These are phyloP conservation scores for Physeter macrocephalus DNA, from an alignment of 2,113 vertebrate species.

Conservation along the genomic window DNA sequence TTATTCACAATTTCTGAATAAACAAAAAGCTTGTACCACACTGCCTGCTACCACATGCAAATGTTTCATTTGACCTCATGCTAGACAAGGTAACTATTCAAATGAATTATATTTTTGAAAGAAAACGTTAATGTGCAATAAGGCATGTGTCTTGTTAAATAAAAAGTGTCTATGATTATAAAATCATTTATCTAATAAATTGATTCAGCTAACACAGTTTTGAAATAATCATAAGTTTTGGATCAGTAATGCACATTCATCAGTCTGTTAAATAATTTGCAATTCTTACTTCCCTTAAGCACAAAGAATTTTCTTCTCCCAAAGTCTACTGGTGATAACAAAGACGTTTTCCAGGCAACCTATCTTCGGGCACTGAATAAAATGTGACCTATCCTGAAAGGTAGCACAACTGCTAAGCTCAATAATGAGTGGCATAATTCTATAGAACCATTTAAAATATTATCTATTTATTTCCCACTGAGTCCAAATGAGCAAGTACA, in stretches of 20 bases:
- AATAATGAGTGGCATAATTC: neutral
- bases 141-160: neutral
- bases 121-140: neutral
- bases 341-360: neutral
- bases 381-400: neutral
- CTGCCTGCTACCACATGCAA: neutral
- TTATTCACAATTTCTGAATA: neutral
- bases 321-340: neutral
- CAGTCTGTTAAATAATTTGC: neutral
- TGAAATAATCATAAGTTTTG: neutral
- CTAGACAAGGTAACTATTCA: neutral
- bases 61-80: neutral
- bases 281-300: neutral
- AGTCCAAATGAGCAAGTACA: neutral
- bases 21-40: neutral
- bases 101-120: neutral
- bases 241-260: neutral
- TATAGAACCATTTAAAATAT: neutral
- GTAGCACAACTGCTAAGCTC: neutral
- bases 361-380: neutral
- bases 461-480: neutral
- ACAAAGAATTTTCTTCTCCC: neutral
- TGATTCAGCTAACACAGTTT: neutral
- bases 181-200: neutral
- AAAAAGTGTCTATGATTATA: neutral